Base-by-base conservation (phyloP, 2,888 invertebrate genomes). In the Heteromyza rotundicornis region DNA sequence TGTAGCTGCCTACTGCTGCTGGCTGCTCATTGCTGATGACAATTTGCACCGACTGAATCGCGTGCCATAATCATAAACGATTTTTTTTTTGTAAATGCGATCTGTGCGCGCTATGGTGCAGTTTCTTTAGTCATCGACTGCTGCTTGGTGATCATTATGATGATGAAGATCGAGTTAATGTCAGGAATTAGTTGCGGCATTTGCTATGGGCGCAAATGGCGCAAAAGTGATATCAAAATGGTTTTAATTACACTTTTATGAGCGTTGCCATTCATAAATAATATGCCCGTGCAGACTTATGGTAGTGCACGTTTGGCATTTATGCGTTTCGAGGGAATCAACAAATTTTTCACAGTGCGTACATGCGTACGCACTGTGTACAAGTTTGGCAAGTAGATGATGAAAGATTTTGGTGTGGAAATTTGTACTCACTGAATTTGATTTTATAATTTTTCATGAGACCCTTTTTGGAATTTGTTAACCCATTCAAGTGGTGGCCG, bases 31-130 rank as follows among this genome's bases (percentile, higher is more conserved):
- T 54, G 63, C 59, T 66, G 68, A 66, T 64, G 68, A 65, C 70
- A 70, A 69, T 70, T 69, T 65, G 69, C 71, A 71, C 68, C 66
- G 68, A 68, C 71, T n/a, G n/a, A 70, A 71, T 71, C 71, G 71
- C 71, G 71, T 71, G 71, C 71, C 71, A 71, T 71, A 71, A 71
- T 71, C 71, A 69, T 70, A 71, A 70, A 71, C 67, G 71, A 60
- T 63, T 44, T 57, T 62, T 62, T 47, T 57, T 57, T 47, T 51
- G 17, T 36, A 17, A 23, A n/a, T n/a, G n/a, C n/a, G n/a, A n/a
- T n/a, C n/a, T n/a, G n/a, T n/a, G n/a, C n/a, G n/a, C n/a, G 40
- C 40, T 14, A 7, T n/a, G n/a, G n/a, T n/a, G n/a, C n/a, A n/a
- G n/a, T n/a, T n/a, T n/a, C n/a, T n/a, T n/a, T n/a, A n/a, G n/a